Evolutionary conservation across 2,797 vertebrate genomes (phyloP).

Genomic region (Catamblyrhynchus diadema): DNA sequence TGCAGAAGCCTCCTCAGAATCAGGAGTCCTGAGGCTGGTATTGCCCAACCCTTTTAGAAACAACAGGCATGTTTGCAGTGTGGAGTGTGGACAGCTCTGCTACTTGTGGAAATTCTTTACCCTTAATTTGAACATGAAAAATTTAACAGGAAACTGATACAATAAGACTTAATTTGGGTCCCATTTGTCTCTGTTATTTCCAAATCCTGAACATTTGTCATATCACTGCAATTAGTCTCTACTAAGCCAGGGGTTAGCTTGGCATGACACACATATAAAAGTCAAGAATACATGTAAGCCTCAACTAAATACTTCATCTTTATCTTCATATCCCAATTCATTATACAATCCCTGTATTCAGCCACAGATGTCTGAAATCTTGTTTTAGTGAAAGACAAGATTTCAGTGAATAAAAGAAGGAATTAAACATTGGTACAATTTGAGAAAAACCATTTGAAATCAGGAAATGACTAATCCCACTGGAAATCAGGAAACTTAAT

Average conservation of each 20-base stretch:
- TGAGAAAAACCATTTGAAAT: constrained; percentile 18
- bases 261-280: not conserved
- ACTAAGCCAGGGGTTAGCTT: not conserved
- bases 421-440: not conserved
- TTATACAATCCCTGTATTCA: not conserved
- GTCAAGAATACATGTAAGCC: not conserved
- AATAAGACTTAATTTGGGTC: not conserved
- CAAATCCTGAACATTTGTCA: not conserved
- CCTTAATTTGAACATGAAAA: not conserved
- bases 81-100: not conserved
- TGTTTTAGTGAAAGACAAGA: not conserved
- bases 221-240: not conserved
- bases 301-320: not conserved
- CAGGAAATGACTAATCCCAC: constrained; percentile 49
- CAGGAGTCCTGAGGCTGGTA: not conserved
- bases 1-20: not conserved
- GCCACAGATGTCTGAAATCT: not conserved
- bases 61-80: not conserved
- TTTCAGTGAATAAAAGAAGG: constrained; percentile 5
- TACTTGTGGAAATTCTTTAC: not conserved
- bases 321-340: not conserved
- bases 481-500: constrained; percentile 33
- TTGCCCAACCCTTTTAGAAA: not conserved
- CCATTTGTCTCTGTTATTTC: not conserved
- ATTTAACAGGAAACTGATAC: not conserved